Evolutionary conservation across 2,113 vertebrate genomes (phyloP).

Genomic region (Sturnira hondurensis): DNA sequence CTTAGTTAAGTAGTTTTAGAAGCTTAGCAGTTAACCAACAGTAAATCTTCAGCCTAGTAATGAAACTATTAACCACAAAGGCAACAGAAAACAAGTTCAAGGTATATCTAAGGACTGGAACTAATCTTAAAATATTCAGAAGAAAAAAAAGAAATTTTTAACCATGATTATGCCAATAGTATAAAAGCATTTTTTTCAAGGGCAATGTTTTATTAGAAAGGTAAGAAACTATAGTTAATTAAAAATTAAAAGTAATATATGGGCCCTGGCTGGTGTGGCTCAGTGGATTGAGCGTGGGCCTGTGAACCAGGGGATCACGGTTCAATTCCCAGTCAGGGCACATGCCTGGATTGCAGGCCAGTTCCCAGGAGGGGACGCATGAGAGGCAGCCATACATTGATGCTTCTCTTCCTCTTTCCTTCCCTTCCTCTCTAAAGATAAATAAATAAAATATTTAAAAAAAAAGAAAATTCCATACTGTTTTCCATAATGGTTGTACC

Average conservation of each 20-base stretch:
- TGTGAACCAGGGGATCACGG: too few relatives aligned
- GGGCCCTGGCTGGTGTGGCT: too few relatives aligned
- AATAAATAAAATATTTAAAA: too few relatives aligned
- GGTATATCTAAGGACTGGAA: background rate
- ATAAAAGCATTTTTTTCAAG: conserved; percentile 23
- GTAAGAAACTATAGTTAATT: conserved; percentile 24
- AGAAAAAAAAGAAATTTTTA: background rate
- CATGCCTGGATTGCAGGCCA: too few relatives aligned
- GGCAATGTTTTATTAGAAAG: conserved; percentile 1
- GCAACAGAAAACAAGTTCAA: conserved; percentile 23
- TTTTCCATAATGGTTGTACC: too few relatives aligned
- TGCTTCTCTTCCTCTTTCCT: too few relatives aligned
- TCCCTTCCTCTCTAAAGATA: too few relatives aligned
- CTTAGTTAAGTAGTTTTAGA: conserved; percentile 32
- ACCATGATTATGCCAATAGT: background rate
- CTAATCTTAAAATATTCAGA: conserved; percentile 16
- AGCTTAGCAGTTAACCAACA: background rate
- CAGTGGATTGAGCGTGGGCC: too few relatives aligned
- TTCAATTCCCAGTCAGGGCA: too few relatives aligned
- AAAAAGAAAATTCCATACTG: too few relatives aligned
- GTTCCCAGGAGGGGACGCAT: too few relatives aligned
- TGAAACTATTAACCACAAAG: conserved; percentile 25
- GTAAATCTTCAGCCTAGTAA: background rate
- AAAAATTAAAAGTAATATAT: conserved; percentile 37
- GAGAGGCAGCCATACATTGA: too few relatives aligned